A percentile compares a stretch with the other conserved stretches of the same genome.
Conservation (phyloP, 2,113 vertebrate species). For the Nothobranchius kuhntae region DNA sequence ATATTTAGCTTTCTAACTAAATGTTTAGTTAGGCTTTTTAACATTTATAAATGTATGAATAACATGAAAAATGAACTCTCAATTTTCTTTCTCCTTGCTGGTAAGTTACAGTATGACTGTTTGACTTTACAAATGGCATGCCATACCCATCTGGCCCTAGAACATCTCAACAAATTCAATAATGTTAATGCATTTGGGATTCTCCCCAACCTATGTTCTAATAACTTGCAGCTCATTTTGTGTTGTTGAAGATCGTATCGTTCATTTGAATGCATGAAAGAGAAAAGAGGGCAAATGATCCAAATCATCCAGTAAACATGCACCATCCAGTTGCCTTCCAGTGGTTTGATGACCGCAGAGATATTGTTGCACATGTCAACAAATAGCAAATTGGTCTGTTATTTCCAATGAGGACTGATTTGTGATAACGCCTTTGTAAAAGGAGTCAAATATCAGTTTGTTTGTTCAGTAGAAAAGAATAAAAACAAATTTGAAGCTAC, state of each 20-base stretch:
- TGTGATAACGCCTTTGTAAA: slow-evolving; percentile 62
- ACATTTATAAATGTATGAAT: too few species aligned
- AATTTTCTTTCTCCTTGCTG: too few species aligned
- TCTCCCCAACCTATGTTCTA: slow-evolving; percentile 41
- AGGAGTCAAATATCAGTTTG: slow-evolving; percentile 54
- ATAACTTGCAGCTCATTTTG: slow-evolving; percentile 57
- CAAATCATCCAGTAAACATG: slow-evolving; percentile 68
- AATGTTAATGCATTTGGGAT: slow-evolving; percentile 34
- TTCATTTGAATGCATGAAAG: slow-evolving; percentile 74
- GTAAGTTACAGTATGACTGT: too few species aligned
- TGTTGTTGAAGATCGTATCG: slow-evolving; percentile 70
- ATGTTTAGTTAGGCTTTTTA: too few species aligned
- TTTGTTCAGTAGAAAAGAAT: slow-evolving; percentile 65
- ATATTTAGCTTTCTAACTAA: too few species aligned
- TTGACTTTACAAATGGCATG: too few species aligned
- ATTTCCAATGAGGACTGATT: slow-evolving; percentile 68
- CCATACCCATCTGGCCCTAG: slow-evolving; percentile 11
- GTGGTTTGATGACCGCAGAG: slow-evolving; percentile 68
- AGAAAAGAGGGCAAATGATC: slow-evolving; percentile 53
- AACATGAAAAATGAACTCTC: too few species aligned
- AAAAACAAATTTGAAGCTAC: slow-evolving; percentile 52
- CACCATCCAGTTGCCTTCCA: slow-evolving; percentile 66
- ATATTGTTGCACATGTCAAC: slow-evolving; percentile 67
- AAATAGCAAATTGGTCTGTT: slow-evolving; percentile 73
- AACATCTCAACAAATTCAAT: slow-evolving; percentile 34